These are phyloP conservation scores for Papilio demoleus DNA, from an alignment of 2,888 invertebrate genomes.

Conservation along the genomic window DNA sequence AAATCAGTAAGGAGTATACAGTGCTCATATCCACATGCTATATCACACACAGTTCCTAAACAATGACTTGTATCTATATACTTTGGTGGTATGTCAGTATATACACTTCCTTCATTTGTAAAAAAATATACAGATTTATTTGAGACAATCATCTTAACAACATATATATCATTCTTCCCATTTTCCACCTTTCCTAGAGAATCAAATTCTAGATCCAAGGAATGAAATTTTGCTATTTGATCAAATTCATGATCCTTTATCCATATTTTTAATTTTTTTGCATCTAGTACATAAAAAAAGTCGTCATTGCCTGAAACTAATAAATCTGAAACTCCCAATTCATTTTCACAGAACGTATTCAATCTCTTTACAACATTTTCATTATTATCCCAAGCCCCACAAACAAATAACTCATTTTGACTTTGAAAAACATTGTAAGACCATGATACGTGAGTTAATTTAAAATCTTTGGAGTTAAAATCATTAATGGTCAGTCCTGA, in stretches of 20 bases:
- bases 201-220: conserved; percentile 55
- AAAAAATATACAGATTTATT: conserved; percentile 62
- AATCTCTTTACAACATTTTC: conserved; percentile 57
- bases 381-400: conserved; percentile 63
- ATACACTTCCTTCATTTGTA: conserved; percentile 73
- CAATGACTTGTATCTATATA: conserved; percentile 82
- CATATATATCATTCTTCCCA: conserved; percentile 44
- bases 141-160: conserved; percentile 56
- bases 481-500: conserved; percentile 37
- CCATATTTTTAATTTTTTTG: conserved; percentile 55
- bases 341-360: conserved; percentile 55
- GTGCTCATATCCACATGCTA: conserved; percentile 93
- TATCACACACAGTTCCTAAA: conserved; percentile 81
- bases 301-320: conserved; percentile 67
- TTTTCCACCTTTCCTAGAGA: conserved; percentile 53
- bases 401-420: conserved; percentile 56
- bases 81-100: conserved; percentile 83
- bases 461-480: conserved; percentile 48
- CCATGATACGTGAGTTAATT: conserved; percentile 65
- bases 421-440: conserved; percentile 68
- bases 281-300: conserved; percentile 56
- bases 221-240: conserved; percentile 50
- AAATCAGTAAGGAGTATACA: conserved; percentile 86
- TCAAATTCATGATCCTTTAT: conserved; percentile 56
- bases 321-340: conserved; percentile 45